phyloP scores from a whole-genome alignment of 1,140 invertebrate species.

The Linepithema humile region DNA sequence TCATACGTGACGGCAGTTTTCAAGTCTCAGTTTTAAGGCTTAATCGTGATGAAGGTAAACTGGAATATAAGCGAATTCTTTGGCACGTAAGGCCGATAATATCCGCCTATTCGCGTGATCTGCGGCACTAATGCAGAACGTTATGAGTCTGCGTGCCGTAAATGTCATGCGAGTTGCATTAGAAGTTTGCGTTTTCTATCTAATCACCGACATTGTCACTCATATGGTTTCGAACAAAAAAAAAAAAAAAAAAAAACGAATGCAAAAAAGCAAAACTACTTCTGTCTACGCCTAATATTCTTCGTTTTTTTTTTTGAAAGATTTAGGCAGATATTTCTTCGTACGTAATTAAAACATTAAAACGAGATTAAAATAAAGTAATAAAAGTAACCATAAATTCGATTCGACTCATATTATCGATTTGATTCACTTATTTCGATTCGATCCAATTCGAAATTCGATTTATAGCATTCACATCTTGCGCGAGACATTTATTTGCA shows the following conservation, averaged over 20 bases:
- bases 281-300: not conserved
- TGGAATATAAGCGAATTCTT: constrained; percentile 52
- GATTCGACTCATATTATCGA: too few species aligned
- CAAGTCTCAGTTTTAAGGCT: constrained; percentile 32
- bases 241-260: constrained; percentile 11
- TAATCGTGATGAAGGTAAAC: constrained; percentile 37
- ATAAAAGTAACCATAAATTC: not conserved
- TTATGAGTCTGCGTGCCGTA: constrained; percentile 64
- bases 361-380: not conserved
- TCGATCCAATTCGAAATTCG: too few species aligned
- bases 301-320: not conserved
- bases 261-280: not conserved
- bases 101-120: constrained; percentile 65
- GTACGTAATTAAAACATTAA: not conserved
- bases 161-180: constrained; percentile 50
- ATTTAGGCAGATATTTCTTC: not conserved
- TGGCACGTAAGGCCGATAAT: constrained; percentile 68
- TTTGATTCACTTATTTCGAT: too few species aligned
- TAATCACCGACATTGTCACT: constrained; percentile 67
- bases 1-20: not conserved
- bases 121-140: constrained; percentile 57
- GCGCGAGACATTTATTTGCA: not conserved
- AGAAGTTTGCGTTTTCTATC: constrained; percentile 17
- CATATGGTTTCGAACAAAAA: not conserved
- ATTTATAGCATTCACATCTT: not conserved